Base-by-base conservation (phyloP, 2,113 vertebrate genomes). In the Anthoscopus minutus region DNA sequence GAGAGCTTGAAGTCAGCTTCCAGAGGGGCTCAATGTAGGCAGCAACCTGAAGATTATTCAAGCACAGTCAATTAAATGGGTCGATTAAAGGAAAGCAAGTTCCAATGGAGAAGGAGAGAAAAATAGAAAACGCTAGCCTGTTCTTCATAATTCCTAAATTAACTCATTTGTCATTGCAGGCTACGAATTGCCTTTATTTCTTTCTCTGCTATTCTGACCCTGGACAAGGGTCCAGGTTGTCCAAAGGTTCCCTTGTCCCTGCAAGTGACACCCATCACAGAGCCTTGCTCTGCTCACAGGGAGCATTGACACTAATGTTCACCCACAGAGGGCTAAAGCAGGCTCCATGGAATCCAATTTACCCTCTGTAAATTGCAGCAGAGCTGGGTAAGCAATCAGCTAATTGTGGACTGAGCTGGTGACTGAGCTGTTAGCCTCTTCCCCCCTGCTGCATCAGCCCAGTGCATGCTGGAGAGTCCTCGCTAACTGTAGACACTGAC, bases 391-490 rank as follows among this genome's bases (percentile, higher is more conserved):
- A 37, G 21, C 24, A 64, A 7, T 15, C 31, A 65, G 15, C 15
- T 47, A 35, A 12, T 7, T 1, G 1, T 12, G 45, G 7, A 38
- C 31, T 2, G 3, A 77, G 30, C n/a, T 56, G 44, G 13, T 17
- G 47, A 3, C 27, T 28, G 53, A 10, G n/a, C 21, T 40, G 42
- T 25, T 48, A 66, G 21, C 7, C 13, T 60, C 40, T 60, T 78
- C 45, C 35, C 40, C 2, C 27, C 33, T 81, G 35, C 60, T n/a
- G 12, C 51, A 24, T 21, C 66, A 71, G 37, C 38, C 62, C 1
- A 0, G 21, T 13, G 14, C 8, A 8, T 0, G 0, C 47, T 62
- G 33, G 6, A 71, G 8, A 31, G 16, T 14, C 42, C 73, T 74
- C 0, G 0, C 10, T 50, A 37, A 40, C 27, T 67, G 21, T 22